phyloP scores from a whole-genome alignment of 2,113 vertebrate genomes.

The Apeltes quadracus region DNA sequence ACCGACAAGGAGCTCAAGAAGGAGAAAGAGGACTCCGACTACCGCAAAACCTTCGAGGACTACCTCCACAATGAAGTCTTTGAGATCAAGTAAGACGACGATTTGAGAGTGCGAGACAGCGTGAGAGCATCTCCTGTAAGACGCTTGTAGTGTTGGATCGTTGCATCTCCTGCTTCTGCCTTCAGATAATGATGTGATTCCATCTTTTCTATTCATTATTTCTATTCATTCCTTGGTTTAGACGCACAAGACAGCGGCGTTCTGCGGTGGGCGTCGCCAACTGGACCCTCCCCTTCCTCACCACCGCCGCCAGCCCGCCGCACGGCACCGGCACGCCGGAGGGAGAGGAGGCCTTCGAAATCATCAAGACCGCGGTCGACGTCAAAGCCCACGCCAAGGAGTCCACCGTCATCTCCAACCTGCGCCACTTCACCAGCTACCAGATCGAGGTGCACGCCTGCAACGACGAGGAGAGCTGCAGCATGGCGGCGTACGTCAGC shows the following conservation, averaged over 20 bases:
- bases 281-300: slow-evolving; percentile 66
- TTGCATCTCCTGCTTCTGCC: no score
- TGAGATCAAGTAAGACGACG: slow-evolving; percentile 86
- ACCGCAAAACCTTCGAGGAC: slow-evolving; percentile 95
- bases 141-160: not conserved
- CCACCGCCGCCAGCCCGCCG: slow-evolving; percentile 57
- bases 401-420: slow-evolving; percentile 89
- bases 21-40: slow-evolving; percentile 92
- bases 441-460: slow-evolving; percentile 97
- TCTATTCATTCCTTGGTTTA: slow-evolving; percentile 35
- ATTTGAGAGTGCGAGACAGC: no score
- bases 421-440: slow-evolving; percentile 94
- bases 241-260: slow-evolving; percentile 85
- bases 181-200: not conserved
- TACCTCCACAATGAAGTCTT: slow-evolving; percentile 98
- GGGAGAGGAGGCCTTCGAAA: slow-evolving; percentile 71
- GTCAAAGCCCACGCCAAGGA: slow-evolving; percentile 84
- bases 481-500: slow-evolving; percentile 92
- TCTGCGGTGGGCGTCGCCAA: slow-evolving; percentile 83
- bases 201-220: no score
- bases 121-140: not conserved
- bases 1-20: slow-evolving; percentile 94
- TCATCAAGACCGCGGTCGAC: slow-evolving; percentile 81
- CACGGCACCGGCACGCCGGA: slow-evolving; percentile 57
- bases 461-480: slow-evolving; percentile 88